phyloP scores from a whole-genome alignment of 1,140 invertebrate species.

The Galleria mellonella region DNA sequence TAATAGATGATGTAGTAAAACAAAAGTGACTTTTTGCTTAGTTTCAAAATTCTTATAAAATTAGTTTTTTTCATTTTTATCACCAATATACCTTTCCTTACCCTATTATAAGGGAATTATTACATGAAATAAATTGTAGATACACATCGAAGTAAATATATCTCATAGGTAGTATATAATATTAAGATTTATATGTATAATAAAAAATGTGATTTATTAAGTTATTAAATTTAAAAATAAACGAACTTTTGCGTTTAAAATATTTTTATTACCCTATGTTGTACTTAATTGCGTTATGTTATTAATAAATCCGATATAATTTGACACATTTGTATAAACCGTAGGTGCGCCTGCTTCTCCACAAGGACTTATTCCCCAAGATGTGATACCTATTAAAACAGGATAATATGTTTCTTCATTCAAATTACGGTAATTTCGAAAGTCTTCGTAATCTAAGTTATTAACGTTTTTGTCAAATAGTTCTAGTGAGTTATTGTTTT shows the following conservation, averaged over 20 bases:
- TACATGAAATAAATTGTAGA: too few species aligned
- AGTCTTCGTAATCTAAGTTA: too few species aligned
- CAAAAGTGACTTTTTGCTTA: too few species aligned
- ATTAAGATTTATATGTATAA: too few species aligned
- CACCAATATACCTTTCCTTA: too few species aligned
- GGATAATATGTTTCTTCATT: constrained; percentile 16
- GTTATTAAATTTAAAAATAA: constrained; percentile 7
- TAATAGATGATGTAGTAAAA: too few species aligned
- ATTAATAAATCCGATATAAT: constrained; percentile 72
- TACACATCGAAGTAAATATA: too few species aligned
- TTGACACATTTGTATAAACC: constrained; percentile 80
- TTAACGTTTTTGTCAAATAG: too few species aligned
- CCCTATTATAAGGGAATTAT: too few species aligned
- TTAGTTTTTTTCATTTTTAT: too few species aligned
- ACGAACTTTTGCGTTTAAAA: background rate
- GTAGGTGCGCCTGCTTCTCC: constrained; percentile 78
- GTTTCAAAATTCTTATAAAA: too few species aligned
- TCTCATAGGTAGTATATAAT: too few species aligned
- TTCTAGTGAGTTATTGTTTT: background rate
- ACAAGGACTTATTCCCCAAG: constrained; percentile 84
- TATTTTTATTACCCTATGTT: background rate
- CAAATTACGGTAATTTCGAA: background rate
- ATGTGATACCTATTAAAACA: constrained; percentile 80
- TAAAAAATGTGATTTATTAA: constrained; percentile 2
- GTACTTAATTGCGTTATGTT: constrained; percentile 1